phyloP scores from a whole-genome alignment of 2,888 invertebrate species.

The Sericinus montela region DNA sequence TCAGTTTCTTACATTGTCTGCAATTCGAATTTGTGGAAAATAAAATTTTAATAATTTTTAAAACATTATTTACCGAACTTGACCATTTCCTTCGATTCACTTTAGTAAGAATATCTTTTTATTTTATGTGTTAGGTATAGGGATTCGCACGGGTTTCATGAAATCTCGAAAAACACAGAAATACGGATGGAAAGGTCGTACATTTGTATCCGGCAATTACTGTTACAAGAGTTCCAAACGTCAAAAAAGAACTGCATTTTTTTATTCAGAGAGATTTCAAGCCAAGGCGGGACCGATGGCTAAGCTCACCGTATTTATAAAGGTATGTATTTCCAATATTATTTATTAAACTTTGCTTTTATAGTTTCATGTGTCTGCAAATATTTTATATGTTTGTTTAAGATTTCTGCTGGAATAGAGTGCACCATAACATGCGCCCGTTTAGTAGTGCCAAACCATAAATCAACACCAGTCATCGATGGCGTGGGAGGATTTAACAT shows the following conservation, averaged over 20 bases:
- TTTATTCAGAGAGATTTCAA: slow-evolving; percentile 56
- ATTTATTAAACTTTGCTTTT: not conserved
- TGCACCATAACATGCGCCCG: slow-evolving; percentile 55
- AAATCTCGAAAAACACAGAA: slow-evolving; percentile 38
- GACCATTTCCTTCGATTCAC: too few species aligned
- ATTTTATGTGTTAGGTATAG: slow-evolving; percentile 33
- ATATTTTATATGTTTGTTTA: too few species aligned
- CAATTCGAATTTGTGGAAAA: too few species aligned
- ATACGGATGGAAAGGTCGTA: slow-evolving; percentile 50
- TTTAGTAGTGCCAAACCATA: slow-evolving; percentile 48
- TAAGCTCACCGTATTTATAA: slow-evolving; percentile 34
- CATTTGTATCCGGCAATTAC: slow-evolving; percentile 44
- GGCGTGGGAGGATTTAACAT: slow-evolving; percentile 63
- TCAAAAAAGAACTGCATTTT: slow-evolving; percentile 34
- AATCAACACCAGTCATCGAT: slow-evolving; percentile 35
- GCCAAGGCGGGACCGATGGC: slow-evolving; percentile 45
- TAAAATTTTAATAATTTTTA: too few species aligned
- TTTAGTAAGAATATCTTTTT: too few species aligned
- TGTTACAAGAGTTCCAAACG: slow-evolving; percentile 42
- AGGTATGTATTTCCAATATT: slow-evolving; percentile 21
- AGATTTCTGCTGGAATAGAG: slow-evolving; percentile 62
- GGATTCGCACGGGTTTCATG: slow-evolving; percentile 38
- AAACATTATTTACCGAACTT: too few species aligned
- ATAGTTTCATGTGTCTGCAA: slow-evolving; percentile 20
- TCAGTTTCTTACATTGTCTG: too few species aligned